phyloP scores from a whole-genome alignment of 2,113 vertebrate species.

The Oenanthe oenanthe region DNA sequence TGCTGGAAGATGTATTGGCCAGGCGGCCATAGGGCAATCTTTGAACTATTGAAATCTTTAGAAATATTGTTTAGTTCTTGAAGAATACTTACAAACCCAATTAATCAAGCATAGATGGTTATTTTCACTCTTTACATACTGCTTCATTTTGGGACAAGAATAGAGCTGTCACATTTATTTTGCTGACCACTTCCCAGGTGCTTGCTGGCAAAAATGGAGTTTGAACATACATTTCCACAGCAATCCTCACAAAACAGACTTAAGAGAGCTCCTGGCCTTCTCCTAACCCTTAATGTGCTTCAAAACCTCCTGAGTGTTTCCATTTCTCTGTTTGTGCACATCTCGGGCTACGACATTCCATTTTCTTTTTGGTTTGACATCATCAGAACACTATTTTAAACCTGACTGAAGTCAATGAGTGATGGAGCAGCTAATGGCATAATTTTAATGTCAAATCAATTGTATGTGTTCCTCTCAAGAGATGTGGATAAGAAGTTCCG shows the following conservation, averaged over 20 bases:
- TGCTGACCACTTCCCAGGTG: slow-evolving; percentile 71
- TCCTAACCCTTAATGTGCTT: background rate
- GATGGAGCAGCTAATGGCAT: background rate
- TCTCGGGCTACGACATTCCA: background rate
- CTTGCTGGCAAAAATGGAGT: slow-evolving; percentile 49
- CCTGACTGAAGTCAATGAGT: background rate
- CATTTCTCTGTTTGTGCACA: background rate
- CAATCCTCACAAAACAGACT: slow-evolving; percentile 38
- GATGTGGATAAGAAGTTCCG: background rate
- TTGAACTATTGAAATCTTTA: slow-evolving; percentile 88
- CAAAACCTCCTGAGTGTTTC: background rate
- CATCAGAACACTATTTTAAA: background rate
- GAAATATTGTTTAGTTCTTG: slow-evolving; percentile 83
- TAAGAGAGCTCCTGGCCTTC: background rate
- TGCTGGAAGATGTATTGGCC: slow-evolving; percentile 84
- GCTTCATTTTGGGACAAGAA: slow-evolving; percentile 77
- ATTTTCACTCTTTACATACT: slow-evolving; percentile 78
- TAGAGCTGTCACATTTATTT: slow-evolving; percentile 72
- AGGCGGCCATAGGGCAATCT: slow-evolving; percentile 82
- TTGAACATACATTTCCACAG: slow-evolving; percentile 52
- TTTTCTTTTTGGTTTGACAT: background rate
- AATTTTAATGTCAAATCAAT: background rate
- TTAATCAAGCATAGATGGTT: slow-evolving; percentile 86
- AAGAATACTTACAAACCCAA: slow-evolving; percentile 87
- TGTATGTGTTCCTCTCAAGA: background rate